Evolutionary conservation across 2,888 invertebrate species (phyloP).

Genomic region (Meta bourneti): DNA sequence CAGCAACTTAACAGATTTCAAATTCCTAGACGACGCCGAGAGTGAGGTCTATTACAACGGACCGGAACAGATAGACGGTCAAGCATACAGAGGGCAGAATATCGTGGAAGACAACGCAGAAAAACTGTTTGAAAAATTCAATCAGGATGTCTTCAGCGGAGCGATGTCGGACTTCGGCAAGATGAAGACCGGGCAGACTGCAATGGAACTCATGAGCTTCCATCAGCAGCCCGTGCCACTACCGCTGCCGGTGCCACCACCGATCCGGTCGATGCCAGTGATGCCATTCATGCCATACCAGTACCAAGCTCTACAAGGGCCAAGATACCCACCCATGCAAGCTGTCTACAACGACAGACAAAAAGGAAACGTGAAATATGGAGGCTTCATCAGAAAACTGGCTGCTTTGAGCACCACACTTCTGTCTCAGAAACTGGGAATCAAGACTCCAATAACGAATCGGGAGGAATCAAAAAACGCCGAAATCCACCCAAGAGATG

Average conservation of each 20-base stretch:
- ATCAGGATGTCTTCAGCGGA: not conserved
- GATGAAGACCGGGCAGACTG: constrained; percentile 22
- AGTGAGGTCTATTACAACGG: not conserved
- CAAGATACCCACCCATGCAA: not conserved
- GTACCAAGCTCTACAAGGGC: not conserved
- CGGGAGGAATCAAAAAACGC: constrained; percentile 8
- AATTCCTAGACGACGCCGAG: not conserved
- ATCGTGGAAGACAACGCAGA: constrained; percentile 10
- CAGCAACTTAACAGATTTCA: not conserved
- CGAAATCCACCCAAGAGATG: not conserved
- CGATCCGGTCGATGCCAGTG: not conserved
- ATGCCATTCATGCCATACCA: not conserved
- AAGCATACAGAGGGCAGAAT: not conserved
- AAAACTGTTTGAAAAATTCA: constrained; percentile 23
- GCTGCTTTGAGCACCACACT: constrained; percentile 16
- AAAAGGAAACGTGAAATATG: constrained; percentile 21
- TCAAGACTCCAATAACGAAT: constrained; percentile 15
- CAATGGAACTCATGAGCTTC: not conserved
- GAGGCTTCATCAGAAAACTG: constrained; percentile 27
- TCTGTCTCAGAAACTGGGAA: constrained; percentile 1
- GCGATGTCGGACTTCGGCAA: not conserved
- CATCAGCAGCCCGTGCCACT: not conserved
- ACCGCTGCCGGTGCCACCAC: not conserved
- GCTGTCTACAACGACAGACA: not conserved
- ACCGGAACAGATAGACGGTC: not conserved